These are phyloP conservation scores for Linnaemya vulpina DNA, from an alignment of 2,888 invertebrate species.

Conservation along the genomic window DNA sequence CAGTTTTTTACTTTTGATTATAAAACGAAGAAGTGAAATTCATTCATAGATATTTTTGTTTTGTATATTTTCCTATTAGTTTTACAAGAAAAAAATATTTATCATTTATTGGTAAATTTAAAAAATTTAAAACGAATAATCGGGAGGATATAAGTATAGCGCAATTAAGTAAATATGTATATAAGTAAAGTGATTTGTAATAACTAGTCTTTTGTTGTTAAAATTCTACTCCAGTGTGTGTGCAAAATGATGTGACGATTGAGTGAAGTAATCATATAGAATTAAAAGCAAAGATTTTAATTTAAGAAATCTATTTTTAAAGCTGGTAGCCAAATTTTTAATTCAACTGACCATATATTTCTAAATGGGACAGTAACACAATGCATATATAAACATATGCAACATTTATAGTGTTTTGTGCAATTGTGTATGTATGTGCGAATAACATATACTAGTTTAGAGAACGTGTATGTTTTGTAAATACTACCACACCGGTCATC, in stretches of 20 bases:
- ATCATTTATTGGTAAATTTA: constrained; percentile 16
- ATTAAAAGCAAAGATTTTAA: constrained; percentile 22
- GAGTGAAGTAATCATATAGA: constrained; percentile 35
- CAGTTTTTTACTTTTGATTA: constrained; percentile 52
- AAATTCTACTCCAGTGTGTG: neutral
- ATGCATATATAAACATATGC: constrained; percentile 5
- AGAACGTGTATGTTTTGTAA: neutral
- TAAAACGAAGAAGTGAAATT: constrained; percentile 54
- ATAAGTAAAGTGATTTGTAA: constrained; percentile 23
- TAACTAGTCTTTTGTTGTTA: constrained; percentile 1
- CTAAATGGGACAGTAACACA: neutral
- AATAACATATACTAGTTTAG: neutral
- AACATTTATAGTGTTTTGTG: neutral
- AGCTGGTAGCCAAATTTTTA: neutral
- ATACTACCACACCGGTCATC: neutral
- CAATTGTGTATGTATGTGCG: neutral
- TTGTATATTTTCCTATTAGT: constrained; percentile 44
- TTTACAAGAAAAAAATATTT: constrained; percentile 23
- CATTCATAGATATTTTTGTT: constrained; percentile 53
- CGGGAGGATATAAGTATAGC: constrained; percentile 26
- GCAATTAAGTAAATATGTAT: constrained; percentile 29
- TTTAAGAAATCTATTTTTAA: neutral
- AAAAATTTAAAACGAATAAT: constrained; percentile 11
- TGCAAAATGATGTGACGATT: neutral
- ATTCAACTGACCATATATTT: constrained; percentile 15